Conservation (phyloP, 30 jellyfish, hydroid and myxozoan species). For the Haliclystus octoradiatus region DNA sequence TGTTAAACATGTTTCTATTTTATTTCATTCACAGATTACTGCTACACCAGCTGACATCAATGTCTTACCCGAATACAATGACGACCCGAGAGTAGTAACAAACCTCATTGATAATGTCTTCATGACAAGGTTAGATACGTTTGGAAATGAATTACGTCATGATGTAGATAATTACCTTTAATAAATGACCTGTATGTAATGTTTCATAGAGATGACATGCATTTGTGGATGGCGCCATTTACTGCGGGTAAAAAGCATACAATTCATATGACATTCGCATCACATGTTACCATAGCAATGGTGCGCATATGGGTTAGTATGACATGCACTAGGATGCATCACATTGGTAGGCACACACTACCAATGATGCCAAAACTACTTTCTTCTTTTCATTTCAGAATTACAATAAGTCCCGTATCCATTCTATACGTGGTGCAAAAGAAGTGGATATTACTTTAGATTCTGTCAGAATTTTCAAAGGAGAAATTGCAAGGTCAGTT, state of each 20-base stretch:
- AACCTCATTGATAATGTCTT: slow-evolving; percentile 81
- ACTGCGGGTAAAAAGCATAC: slow-evolving; percentile 56
- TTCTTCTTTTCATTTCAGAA: no score
- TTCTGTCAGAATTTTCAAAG: slow-evolving; percentile 52
- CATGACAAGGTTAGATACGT: slow-evolving; percentile 70
- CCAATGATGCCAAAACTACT: no score
- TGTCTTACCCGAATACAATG: slow-evolving; percentile 77
- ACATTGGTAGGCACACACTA: no score
- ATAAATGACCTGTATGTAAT: neutral
- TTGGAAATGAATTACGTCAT: no score
- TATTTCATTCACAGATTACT: slow-evolving; percentile 32
- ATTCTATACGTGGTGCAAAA: slow-evolving; percentile 84
- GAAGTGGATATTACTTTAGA: slow-evolving; percentile 73
- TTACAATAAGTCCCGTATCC: slow-evolving; percentile 90
- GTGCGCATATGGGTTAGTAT: slow-evolving; percentile 72
- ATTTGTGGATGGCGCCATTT: slow-evolving; percentile 92
- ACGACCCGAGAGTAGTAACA: slow-evolving; percentile 87
- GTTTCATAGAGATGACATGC: slow-evolving; percentile 76
- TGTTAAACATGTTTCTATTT: no score
- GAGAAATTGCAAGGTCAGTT: slow-evolving; percentile 90
- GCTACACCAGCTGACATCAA: slow-evolving; percentile 94
- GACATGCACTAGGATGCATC: neutral
- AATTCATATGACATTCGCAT: slow-evolving; percentile 47
- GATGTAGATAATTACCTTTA: no score
- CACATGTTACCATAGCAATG: slow-evolving; percentile 60